Percentiles rank a stretch among this genome's conserved stretches.
phyloP scores from a whole-genome alignment of 2,888 invertebrate genomes.

The Fissipunctia ypsillon region DNA sequence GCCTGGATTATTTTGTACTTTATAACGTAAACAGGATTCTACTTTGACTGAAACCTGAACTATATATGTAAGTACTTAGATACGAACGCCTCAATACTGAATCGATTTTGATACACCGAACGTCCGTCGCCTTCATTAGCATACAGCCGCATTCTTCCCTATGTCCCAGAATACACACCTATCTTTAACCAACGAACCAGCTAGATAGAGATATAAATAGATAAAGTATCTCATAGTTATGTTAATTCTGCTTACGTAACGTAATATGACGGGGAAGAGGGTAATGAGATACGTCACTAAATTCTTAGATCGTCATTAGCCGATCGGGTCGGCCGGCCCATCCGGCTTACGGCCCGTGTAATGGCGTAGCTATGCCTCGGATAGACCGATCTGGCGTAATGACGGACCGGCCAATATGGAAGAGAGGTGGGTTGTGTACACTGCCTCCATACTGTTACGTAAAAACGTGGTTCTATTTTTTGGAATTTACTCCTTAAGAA shows the following conservation, averaged over 20 bases:
- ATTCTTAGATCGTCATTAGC: constrained; percentile 81
- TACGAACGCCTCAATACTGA: background rate
- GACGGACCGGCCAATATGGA: constrained; percentile 81
- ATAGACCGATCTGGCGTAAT: constrained; percentile 79
- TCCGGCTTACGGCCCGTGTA: constrained; percentile 72
- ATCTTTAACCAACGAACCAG: constrained; percentile 33
- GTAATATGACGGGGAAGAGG: constrained; percentile 54
- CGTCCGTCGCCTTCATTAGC: constrained; percentile 4
- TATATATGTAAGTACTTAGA: background rate
- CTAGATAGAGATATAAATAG: constrained; percentile 67
- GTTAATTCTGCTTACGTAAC: constrained; percentile 62
- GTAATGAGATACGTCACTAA: constrained; percentile 78
- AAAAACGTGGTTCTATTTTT: constrained; percentile 41
- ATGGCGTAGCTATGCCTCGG: constrained; percentile 72
- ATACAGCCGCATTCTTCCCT: constrained; percentile 44
- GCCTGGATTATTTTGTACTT: constrained; percentile 20
- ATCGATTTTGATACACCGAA: constrained; percentile 21
- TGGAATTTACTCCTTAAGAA: too few relatives aligned
- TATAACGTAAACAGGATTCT: background rate
- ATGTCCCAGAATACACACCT: constrained; percentile 36
- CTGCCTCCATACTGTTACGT: constrained; percentile 60
- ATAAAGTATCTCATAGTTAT: constrained; percentile 59
- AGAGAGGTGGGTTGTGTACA: constrained; percentile 72
- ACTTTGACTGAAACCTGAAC: background rate
- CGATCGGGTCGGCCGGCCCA: constrained; percentile 71